These are phyloP conservation scores for Melipona beecheii DNA, from an alignment of 2,888 invertebrate species.

Conservation along the genomic window DNA sequence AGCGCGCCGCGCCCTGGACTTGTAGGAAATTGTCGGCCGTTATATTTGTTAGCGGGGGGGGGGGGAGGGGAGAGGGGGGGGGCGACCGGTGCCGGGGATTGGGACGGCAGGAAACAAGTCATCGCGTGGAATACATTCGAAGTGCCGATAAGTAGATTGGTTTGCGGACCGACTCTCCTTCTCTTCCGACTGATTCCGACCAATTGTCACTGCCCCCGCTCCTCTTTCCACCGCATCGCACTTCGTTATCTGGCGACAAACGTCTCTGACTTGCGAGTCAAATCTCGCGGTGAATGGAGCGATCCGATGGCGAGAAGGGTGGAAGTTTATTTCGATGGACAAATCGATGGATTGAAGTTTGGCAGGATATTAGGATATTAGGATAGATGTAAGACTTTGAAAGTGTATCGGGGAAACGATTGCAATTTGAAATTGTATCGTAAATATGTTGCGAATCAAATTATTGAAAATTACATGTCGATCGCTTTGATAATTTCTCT, in stretches of 20 bases:
- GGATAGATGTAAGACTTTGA: too few relatives aligned
- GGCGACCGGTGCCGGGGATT: constrained; percentile 9
- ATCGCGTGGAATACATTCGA: constrained; percentile 67
- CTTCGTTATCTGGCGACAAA: constrained; percentile 42
- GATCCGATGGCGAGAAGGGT: background rate
- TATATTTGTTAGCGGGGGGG: constrained; percentile 50
- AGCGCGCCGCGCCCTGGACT: constrained; percentile 45
- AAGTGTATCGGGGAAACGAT: too few relatives aligned
- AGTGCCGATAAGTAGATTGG: constrained; percentile 66
- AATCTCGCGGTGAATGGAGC: background rate
- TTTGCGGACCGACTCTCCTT: constrained; percentile 17
- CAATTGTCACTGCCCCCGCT: constrained; percentile 20
- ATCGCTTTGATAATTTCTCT: too few relatives aligned
- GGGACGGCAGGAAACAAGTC: constrained; percentile 48
- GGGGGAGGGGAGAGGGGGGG: too few relatives aligned
- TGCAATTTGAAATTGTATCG: too few relatives aligned
- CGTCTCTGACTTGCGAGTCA: constrained; percentile 1
- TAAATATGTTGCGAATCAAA: too few relatives aligned
- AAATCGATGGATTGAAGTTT: too few relatives aligned
- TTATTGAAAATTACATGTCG: too few relatives aligned
- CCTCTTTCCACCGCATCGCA: too few relatives aligned
- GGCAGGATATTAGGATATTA: too few relatives aligned
- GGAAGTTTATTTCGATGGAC: constrained; percentile 10
- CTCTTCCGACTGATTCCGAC: constrained; percentile 21
- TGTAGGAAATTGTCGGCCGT: constrained; percentile 68